A percentile compares a stretch with the other conserved stretches of the same genome.
These are phyloP conservation scores for Cacoxenus indagator DNA, from an alignment of 2,888 invertebrate species.

Conservation along the genomic window DNA sequence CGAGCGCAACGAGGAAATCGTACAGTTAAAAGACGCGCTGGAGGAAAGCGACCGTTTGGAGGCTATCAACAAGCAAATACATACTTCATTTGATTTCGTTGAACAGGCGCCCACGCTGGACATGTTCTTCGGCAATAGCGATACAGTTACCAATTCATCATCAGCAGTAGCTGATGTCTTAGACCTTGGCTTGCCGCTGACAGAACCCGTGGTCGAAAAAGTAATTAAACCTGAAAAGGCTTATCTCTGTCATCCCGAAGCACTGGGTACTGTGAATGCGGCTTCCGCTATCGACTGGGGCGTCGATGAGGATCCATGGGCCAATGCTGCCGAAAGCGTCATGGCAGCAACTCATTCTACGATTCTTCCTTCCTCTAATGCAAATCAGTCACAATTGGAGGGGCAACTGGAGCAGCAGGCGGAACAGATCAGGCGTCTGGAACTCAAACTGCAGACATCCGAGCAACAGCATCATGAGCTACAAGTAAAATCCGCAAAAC, in stretches of 20 bases:
- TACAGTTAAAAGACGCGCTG: conserved; percentile 43
- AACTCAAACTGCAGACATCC: conserved; percentile 74
- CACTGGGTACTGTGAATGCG: conserved; percentile 1
- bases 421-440: conserved; percentile 75
- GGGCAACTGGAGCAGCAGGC: conserved; percentile 74
- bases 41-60: conserved; percentile 49
- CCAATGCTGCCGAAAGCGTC: conserved; percentile 71
- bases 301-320: conserved; percentile 74
- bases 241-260: conserved; percentile 72
- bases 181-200: conserved; percentile 43
- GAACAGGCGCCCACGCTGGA: conserved; percentile 54
- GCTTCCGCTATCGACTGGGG: conserved; percentile 46
- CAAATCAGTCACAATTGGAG: conserved; percentile 47
- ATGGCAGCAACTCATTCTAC: conserved; percentile 42
- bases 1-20: conserved; percentile 40
- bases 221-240: conserved; percentile 73
- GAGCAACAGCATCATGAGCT: conserved; percentile 76
- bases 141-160: background rate
- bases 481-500: conserved; percentile 82
- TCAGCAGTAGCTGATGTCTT: conserved; percentile 34
- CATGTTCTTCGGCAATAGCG: conserved; percentile 63
- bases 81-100: conserved; percentile 30
- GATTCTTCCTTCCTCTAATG: background rate
- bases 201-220: conserved; percentile 66
- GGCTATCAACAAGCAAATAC: conserved; percentile 45